phyloP scores from a whole-genome alignment of 2,797 vertebrate genomes.

The Aulostomus chinensis region DNA sequence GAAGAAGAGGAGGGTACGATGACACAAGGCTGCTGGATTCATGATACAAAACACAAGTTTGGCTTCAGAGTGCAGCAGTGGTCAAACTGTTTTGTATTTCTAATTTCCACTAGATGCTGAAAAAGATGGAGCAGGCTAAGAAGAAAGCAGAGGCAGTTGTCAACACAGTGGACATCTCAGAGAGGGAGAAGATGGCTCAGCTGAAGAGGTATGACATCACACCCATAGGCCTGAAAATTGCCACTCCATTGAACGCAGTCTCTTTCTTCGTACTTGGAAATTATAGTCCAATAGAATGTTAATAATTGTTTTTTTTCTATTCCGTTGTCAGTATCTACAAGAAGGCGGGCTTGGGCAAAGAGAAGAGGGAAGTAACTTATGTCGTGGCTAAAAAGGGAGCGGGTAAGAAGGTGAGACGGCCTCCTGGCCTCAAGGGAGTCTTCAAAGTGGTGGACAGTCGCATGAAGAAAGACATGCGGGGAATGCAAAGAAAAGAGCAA shows the following conservation, averaged over 20 bases:
- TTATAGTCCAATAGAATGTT: too few relatives aligned
- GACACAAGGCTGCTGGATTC: too few relatives aligned
- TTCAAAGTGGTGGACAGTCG: conserved; percentile 94
- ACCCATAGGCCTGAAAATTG: too few relatives aligned
- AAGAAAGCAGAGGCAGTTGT: conserved; percentile 95
- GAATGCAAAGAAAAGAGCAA: conserved; percentile 84
- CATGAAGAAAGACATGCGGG: conserved; percentile 95
- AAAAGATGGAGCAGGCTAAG: conserved; percentile 94
- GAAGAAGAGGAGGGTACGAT: conserved; percentile 89
- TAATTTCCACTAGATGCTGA: conserved; percentile 82
- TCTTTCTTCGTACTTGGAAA: neutral
- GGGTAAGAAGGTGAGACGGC: conserved; percentile 87
- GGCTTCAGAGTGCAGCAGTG: neutral
- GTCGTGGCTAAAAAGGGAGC: conserved; percentile 90
- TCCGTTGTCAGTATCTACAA: conserved; percentile 94
- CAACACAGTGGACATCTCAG: conserved; percentile 93
- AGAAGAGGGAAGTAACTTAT: conserved; percentile 93
- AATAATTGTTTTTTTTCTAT: too few relatives aligned
- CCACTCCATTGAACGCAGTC: neutral
- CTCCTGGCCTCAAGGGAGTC: conserved; percentile 88
- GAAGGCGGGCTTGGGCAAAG: conserved; percentile 93
- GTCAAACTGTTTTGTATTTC: neutral
- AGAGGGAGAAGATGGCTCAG: conserved; percentile 93
- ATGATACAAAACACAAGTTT: too few relatives aligned
- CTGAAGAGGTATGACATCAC: conserved; percentile 82